Conservation (phyloP, 1,140 invertebrate genomes). For the Pentalonia nigronervosa region DNA sequence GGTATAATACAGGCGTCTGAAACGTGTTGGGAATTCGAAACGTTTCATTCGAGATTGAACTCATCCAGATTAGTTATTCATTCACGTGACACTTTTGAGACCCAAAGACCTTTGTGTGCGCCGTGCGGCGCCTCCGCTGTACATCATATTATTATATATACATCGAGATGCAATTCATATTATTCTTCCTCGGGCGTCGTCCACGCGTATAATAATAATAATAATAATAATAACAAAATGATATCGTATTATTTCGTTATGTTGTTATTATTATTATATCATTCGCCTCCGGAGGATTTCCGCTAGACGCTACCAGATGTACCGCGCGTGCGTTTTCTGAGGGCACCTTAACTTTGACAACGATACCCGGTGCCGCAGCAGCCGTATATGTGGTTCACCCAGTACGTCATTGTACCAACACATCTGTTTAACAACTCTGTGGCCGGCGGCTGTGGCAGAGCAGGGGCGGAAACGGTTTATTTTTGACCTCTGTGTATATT, state of each 20-base stretch:
- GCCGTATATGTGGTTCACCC: background rate
- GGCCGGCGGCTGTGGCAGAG: background rate
- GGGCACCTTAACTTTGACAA: background rate
- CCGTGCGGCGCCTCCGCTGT: background rate
- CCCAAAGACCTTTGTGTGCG: background rate
- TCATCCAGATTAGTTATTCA: background rate
- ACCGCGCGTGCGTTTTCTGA: background rate
- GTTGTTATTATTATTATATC: background rate
- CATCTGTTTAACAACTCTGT: background rate
- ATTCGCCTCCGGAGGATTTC: conserved; percentile 9
- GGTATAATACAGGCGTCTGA: background rate
- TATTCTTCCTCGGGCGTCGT: background rate
- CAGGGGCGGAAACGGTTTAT: conserved; percentile 47
- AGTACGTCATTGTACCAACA: background rate
- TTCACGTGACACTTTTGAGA: conserved; percentile 32
- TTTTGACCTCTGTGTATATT: background rate
- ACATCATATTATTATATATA: background rate
- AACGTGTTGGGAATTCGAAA: conserved; percentile 42
- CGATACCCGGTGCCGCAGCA: background rate
- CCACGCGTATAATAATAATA: background rate
- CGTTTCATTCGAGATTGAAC: conserved; percentile 33
- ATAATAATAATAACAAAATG: background rate
- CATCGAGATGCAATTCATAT: background rate
- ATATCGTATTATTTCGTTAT: conserved; percentile 8
- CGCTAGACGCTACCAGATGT: background rate